These are phyloP conservation scores for Alcedo atthis DNA, from an alignment of 2,797 vertebrate species.

Conservation along the genomic window DNA sequence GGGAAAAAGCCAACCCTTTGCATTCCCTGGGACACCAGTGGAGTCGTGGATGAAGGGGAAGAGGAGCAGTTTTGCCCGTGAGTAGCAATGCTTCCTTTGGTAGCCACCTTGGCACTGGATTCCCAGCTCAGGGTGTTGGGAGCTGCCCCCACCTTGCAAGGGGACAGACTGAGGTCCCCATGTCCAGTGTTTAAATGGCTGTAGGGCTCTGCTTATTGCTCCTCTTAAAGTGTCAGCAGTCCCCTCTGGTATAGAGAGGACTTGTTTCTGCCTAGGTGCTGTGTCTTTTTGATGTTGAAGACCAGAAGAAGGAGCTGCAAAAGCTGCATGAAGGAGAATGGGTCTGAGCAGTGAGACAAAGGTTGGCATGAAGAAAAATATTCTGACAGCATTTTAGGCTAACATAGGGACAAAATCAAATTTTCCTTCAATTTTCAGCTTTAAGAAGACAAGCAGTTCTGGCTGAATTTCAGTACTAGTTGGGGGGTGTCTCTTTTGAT, in stretches of 20 bases:
- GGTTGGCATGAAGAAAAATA: neutral
- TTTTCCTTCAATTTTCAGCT: conserved; percentile 38
- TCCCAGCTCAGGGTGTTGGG: too few relatives aligned
- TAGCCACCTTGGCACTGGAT: too few relatives aligned
- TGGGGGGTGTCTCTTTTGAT: conserved; percentile 43
- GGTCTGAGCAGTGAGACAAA: neutral
- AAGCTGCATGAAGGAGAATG: neutral
- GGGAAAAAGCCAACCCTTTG: conserved; percentile 68
- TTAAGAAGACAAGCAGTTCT: conserved; percentile 22
- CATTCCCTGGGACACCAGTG: conserved; percentile 67
- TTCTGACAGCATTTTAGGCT: conserved; percentile 1
- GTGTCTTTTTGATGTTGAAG: too few relatives aligned
- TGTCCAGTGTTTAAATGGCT: too few relatives aligned
- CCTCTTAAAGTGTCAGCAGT: too few relatives aligned
- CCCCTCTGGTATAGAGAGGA: too few relatives aligned
- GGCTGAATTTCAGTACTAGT: conserved; percentile 51
- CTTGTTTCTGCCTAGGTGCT: too few relatives aligned
- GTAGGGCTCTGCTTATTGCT: too few relatives aligned
- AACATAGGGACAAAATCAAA: neutral
- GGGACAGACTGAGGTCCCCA: too few relatives aligned
- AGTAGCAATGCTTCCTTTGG: conserved; percentile 21
- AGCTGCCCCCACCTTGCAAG: too few relatives aligned
- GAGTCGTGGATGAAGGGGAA: conserved; percentile 63
- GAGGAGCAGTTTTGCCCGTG: conserved; percentile 77
- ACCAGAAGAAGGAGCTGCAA: neutral